Percentiles rank a stretch among this genome's conserved stretches.
phyloP scores from a whole-genome alignment of 1,140 invertebrate genomes.

The Metopolophium dirhodum region DNA sequence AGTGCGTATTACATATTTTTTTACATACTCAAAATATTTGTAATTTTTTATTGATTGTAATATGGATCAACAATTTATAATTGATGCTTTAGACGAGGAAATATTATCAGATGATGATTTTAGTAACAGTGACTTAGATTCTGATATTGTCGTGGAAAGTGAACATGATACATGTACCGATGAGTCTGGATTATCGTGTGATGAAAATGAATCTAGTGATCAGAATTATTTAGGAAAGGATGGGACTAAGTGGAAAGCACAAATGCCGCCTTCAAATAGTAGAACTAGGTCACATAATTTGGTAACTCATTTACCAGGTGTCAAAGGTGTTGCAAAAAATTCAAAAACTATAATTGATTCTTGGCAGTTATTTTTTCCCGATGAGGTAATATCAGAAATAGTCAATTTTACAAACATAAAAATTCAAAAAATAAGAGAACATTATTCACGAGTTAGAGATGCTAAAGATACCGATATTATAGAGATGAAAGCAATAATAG shows the following conservation, averaged over 20 bases:
- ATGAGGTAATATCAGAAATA: too few species aligned
- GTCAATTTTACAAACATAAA: too few species aligned
- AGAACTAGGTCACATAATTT: constrained; percentile 11
- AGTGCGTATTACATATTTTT: constrained; percentile 7
- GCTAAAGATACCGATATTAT: too few species aligned
- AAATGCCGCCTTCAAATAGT: constrained; percentile 2
- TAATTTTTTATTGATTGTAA: constrained; percentile 30
- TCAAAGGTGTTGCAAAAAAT: too few species aligned
- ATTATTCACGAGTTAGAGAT: too few species aligned
- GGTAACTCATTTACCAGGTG: too few species aligned
- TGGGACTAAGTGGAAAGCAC: constrained; percentile 25
- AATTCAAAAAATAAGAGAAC: too few species aligned
- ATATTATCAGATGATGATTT: constrained; percentile 33
- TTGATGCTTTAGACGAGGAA: constrained; percentile 24
- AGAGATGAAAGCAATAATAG: too few species aligned
- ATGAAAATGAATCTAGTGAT: constrained; percentile 31
- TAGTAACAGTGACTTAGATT: constrained; percentile 20
- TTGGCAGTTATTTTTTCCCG: too few species aligned
- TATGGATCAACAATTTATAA: constrained; percentile 32
- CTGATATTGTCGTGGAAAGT: constrained; percentile 40
- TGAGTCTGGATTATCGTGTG: constrained; percentile 27
- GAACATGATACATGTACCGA: constrained; percentile 42
- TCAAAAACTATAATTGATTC: too few species aligned
- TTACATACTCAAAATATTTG: neutral
- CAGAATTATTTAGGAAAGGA: constrained; percentile 25